A percentile compares a stretch with the other conserved stretches of the same genome.
Conservation (phyloP, 2,888 invertebrate species). For the Lepidonotus clava region DNA sequence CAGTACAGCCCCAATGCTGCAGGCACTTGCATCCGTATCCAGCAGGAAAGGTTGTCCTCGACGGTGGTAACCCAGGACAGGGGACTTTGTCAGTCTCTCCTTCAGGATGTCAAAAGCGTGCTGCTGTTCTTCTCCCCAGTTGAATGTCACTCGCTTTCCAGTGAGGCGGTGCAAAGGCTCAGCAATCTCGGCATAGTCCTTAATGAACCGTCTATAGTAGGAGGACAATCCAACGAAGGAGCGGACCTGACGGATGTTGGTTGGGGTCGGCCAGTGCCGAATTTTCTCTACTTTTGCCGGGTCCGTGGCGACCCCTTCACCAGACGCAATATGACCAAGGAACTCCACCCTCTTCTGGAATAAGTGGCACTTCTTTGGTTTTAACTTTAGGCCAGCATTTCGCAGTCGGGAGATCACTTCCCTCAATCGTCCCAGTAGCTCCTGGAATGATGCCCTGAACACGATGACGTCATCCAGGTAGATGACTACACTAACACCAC, state of each 20-base stretch:
- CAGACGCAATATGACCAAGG: slow-evolving; percentile 50
- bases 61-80: slow-evolving; percentile 61
- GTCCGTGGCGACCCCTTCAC: slow-evolving; percentile 40
- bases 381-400: slow-evolving; percentile 58
- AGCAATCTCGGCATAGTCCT: slow-evolving; percentile 50
- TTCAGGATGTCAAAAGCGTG: slow-evolving; percentile 56
- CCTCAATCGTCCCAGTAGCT: slow-evolving; percentile 60
- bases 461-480: slow-evolving; percentile 66
- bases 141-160: slow-evolving; percentile 11
- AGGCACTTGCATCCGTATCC: slow-evolving; percentile 57
- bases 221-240: slow-evolving; percentile 44
- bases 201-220: slow-evolving; percentile 44
- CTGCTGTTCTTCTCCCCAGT: slow-evolving; percentile 52
- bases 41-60: slow-evolving; percentile 57
- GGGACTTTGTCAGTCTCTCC: slow-evolving; percentile 34
- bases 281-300: slow-evolving; percentile 49
- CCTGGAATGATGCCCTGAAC: slow-evolving; percentile 58
- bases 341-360: slow-evolving; percentile 1
- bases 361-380: slow-evolving; percentile 56
- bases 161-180: slow-evolving; percentile 35
- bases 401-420: slow-evolving; percentile 57
- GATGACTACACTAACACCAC: background rate
- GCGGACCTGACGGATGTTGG: slow-evolving; percentile 4
- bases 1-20: slow-evolving; percentile 52
- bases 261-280: slow-evolving; percentile 30